Conservation (phyloP, 2,888 invertebrate species). For the Parnassius mnemosyne region DNA sequence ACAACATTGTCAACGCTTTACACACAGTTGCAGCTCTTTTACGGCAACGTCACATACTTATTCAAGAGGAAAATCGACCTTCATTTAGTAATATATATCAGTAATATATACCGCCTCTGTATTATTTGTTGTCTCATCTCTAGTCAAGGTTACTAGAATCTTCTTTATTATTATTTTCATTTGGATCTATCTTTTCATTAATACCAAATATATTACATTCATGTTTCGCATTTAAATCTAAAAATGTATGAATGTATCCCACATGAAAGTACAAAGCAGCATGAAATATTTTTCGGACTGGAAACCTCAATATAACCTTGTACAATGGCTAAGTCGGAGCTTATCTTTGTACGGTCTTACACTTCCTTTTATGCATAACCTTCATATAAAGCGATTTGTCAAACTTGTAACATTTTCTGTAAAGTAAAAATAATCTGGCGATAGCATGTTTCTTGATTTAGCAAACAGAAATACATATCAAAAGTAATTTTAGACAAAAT, state of each 20-base stretch:
- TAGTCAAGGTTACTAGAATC: conserved; percentile 5
- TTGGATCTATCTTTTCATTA: too few relatives aligned
- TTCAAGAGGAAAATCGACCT: conserved; percentile 49
- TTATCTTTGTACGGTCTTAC: conserved; percentile 15
- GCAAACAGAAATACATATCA: too few relatives aligned
- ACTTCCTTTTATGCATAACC: conserved; percentile 18
- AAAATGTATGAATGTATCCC: not conserved
- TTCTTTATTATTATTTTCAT: not conserved
- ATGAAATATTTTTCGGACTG: conserved; percentile 13
- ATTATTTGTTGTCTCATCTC: conserved; percentile 8
- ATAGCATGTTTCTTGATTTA: too few relatives aligned
- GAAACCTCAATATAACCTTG: conserved; percentile 2
- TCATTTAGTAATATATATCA: conserved; percentile 32
- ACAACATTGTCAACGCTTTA: conserved; percentile 51
- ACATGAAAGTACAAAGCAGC: not conserved
- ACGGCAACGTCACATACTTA: conserved; percentile 40
- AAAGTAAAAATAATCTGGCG: not conserved
- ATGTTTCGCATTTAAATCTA: not conserved
- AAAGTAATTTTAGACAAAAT: too few relatives aligned
- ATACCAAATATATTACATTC: not conserved
- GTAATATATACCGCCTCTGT: conserved; percentile 6
- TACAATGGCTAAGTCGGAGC: conserved; percentile 15
- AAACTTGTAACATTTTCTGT: conserved; percentile 7
- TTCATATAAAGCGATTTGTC: conserved; percentile 16
- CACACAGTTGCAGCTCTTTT: conserved; percentile 31